phyloP scores from a whole-genome alignment of 2,113 vertebrate genomes.

The Coracopsis vasa region DNA sequence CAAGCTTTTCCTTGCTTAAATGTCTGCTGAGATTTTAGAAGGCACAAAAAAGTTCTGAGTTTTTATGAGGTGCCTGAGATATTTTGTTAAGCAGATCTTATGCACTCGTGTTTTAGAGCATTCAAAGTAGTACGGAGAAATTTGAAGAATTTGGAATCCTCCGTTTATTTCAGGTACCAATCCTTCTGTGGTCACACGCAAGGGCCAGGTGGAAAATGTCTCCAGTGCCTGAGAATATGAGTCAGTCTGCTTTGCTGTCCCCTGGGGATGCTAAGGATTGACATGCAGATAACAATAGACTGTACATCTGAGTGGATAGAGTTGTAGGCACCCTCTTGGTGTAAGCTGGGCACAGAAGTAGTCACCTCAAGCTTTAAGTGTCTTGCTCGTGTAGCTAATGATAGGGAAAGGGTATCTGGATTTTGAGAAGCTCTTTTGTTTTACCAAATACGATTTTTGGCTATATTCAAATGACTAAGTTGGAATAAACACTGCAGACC shows the following conservation, averaged over 20 bases:
- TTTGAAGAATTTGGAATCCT: accelerated
- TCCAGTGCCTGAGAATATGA: background rate
- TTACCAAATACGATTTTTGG: background rate
- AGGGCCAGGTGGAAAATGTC: background rate
- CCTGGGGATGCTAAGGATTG: background rate
- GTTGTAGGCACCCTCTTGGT: background rate
- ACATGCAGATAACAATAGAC: background rate
- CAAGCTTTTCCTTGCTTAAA: background rate
- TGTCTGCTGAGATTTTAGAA: background rate
- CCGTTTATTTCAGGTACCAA: background rate
- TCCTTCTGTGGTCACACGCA: background rate
- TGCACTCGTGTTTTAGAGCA: background rate
- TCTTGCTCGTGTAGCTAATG: background rate
- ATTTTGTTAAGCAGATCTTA: background rate
- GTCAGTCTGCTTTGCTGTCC: background rate
- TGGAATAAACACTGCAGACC: background rate
- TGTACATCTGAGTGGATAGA: accelerated
- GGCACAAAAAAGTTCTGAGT: background rate
- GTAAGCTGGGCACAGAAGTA: background rate
- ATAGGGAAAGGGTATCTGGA: background rate
- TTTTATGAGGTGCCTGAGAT: background rate
- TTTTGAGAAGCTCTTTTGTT: background rate
- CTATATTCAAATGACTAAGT: background rate
- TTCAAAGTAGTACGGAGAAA: background rate
- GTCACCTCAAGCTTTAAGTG: background rate